Evolutionary conservation across 2,888 invertebrate genomes (phyloP).

Genomic region (Noctua pronuba): DNA sequence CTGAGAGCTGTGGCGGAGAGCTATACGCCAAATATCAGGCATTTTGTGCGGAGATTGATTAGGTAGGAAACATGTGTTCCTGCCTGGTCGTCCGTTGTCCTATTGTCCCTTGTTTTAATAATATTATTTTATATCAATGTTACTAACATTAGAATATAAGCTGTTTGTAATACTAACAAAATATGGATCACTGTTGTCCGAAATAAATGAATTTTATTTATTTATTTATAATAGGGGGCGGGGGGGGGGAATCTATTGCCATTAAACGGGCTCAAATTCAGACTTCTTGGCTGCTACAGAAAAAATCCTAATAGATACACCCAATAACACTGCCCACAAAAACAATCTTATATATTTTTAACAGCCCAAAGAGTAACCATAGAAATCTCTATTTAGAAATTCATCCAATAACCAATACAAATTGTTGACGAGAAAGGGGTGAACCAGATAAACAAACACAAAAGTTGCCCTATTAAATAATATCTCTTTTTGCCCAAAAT

Average conservation of each 20-base stretch:
- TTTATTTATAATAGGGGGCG: no score
- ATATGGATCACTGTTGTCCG: no score
- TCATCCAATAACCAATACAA: not conserved
- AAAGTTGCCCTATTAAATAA: constrained; percentile 17
- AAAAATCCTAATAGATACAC: not conserved
- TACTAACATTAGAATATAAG: no score
- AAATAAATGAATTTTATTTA: no score
- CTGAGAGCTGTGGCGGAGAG: no score
- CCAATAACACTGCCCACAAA: not conserved
- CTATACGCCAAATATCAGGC: no score
- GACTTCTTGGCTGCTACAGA: not conserved
- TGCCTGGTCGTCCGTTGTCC: no score
- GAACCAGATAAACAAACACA: constrained; percentile 17
- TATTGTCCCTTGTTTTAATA: no score
- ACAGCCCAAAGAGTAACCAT: not conserved
- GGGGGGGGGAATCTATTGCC: not conserved
- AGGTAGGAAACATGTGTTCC: no score
- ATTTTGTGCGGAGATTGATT: no score
- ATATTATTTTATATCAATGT: no score
- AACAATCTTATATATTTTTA: not conserved
- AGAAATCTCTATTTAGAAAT: not conserved
- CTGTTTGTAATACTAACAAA: no score
- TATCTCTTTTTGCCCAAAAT: not conserved
- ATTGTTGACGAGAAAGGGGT: not conserved
- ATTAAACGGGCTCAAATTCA: not conserved